These are phyloP conservation scores for Egretta garzetta DNA, from an alignment of 2,113 vertebrate genomes.

Conservation along the genomic window DNA sequence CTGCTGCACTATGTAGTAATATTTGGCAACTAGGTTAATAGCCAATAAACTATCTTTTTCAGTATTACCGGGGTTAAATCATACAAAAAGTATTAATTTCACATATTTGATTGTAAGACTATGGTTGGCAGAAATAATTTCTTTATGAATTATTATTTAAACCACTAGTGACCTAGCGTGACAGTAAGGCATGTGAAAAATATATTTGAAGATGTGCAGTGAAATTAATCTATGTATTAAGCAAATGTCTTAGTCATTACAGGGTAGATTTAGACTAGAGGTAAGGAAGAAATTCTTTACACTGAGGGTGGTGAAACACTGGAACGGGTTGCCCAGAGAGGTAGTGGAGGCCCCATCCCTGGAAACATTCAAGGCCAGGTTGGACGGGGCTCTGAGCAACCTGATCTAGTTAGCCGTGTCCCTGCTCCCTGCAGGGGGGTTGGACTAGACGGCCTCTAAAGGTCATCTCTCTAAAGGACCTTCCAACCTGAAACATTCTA, in stretches of 20 bases:
- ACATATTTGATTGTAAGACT: not conserved
- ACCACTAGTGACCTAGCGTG: not conserved
- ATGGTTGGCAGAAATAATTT: not conserved
- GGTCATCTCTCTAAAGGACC: too few species aligned
- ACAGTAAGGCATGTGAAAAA: not conserved
- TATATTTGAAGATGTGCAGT: not conserved
- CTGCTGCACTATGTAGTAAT: not conserved
- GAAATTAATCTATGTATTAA: not conserved
- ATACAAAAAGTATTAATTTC: not conserved
- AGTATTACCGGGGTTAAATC: not conserved
- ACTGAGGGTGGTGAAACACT: too few species aligned
- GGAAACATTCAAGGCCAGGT: too few species aligned
- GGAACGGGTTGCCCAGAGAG: too few species aligned
- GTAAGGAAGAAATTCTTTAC: too few species aligned
- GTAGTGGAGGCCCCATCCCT: too few species aligned
- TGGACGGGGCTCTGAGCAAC: too few species aligned
- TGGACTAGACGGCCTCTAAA: too few species aligned
- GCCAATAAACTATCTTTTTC: not conserved
- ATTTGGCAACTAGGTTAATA: not conserved
- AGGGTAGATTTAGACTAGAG: too few species aligned
- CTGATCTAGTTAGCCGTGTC: too few species aligned
- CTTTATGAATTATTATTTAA: not conserved
- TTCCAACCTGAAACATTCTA: too few species aligned
- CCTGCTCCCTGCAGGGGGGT: too few species aligned
- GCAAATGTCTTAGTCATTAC: not conserved